Conservation (phyloP, 2,113 vertebrate genomes). For the Crotophaga sulcirostris region DNA sequence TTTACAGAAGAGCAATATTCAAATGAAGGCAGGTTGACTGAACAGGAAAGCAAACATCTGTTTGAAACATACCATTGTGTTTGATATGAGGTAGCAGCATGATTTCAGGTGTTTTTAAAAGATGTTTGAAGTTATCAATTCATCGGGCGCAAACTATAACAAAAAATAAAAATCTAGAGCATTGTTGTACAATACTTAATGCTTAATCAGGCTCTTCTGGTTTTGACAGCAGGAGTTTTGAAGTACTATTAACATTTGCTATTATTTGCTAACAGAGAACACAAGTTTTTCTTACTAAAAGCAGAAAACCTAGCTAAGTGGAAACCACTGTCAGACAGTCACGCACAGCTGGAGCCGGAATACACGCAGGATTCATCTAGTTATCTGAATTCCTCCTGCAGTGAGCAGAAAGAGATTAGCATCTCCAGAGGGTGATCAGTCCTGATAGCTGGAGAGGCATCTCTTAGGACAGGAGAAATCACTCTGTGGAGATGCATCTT, state of each 20-base stretch:
- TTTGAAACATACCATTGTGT: not conserved
- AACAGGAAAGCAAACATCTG: not conserved
- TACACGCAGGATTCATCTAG: not conserved
- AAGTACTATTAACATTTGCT: not conserved
- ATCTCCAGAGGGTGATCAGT: not conserved
- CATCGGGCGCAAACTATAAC: not conserved
- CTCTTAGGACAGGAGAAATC: not conserved
- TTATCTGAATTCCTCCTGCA: not conserved
- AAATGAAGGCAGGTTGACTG: slow-evolving; percentile 2
- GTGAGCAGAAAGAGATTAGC: not conserved
- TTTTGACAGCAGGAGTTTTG: not conserved
- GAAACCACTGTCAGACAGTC: not conserved
- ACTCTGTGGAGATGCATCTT: not conserved
- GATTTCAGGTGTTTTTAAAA: not conserved
- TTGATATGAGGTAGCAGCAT: not conserved
- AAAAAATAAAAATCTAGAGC: not conserved
- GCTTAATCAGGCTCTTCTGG: not conserved
- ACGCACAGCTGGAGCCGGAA: not conserved
- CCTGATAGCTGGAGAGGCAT: not conserved
- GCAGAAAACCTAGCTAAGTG: not conserved
- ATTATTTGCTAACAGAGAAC: not conserved
- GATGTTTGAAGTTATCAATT: not conserved
- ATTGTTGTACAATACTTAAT: not conserved
- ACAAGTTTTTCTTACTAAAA: not conserved
- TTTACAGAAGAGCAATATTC: slow-evolving; percentile 1